Percentiles rank a stretch among this genome's conserved stretches.
Evolutionary conservation across 2,113 vertebrate species (phyloP).

Genomic region (Tinamus guttatus): DNA sequence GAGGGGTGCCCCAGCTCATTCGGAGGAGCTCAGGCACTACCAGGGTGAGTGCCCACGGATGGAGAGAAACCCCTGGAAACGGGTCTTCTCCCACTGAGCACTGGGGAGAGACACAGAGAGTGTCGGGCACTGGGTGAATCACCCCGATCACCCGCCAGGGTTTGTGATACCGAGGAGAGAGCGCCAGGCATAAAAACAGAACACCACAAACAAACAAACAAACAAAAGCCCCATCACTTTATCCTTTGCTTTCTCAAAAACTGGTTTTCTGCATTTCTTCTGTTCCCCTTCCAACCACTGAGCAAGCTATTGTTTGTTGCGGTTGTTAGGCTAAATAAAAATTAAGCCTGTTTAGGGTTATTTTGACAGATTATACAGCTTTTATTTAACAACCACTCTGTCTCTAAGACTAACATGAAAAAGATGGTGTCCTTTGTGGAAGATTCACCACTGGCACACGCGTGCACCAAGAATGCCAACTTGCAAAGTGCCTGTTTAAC

Average conservation of each 20-base stretch:
- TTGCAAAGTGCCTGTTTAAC: background rate
- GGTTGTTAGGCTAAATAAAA: background rate
- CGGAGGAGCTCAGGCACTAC: background rate
- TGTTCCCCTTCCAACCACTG: background rate
- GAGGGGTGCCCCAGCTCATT: background rate
- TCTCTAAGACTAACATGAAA: background rate
- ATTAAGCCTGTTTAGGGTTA: background rate
- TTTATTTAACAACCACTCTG: background rate
- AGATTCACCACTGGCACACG: background rate
- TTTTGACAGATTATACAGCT: background rate
- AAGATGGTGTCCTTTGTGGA: background rate
- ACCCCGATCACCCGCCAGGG: background rate
- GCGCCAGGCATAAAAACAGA: background rate
- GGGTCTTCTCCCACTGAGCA: background rate
- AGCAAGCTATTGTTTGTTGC: background rate
- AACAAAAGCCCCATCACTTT: background rate
- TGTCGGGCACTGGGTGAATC: background rate
- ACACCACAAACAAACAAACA: background rate
- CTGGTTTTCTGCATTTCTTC: background rate
- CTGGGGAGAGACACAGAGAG: background rate
- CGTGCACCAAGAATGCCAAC: background rate
- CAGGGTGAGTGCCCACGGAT: background rate
- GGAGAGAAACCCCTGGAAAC: background rate
- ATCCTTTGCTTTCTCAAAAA: background rate
- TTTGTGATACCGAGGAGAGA: background rate